Evolutionary conservation across 2,888 invertebrate species (phyloP), one percentile per base, ranked within the genome.

Genomic region (Octonoba sinensis): DNA sequence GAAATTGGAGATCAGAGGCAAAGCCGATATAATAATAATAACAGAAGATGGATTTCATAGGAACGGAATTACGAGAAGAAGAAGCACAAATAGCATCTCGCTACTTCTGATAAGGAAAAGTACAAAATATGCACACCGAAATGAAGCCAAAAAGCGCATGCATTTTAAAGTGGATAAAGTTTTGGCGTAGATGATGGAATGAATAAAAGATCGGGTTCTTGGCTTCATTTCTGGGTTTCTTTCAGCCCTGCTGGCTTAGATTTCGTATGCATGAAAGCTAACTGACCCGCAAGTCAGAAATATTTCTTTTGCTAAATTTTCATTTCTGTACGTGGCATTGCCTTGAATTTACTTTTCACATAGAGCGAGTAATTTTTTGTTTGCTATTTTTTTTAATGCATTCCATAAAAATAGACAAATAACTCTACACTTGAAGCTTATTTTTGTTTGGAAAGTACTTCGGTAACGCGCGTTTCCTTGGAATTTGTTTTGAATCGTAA

Each of bases 211-310:
- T 82, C 71, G 62, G 44, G 18, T 18, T 13, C 44, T 64, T 57
- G 64, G 78, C 66, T 72, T 79, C 72, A 72, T 73, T 81, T 67
- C 81, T 22, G 67, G 44, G 51, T 46, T 24, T 20, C 72, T 47
- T 66, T 18, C 18, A 13, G 11, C 65, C 46, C 49, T 22, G 22
- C 18, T 60, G 57, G 46, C 73, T 60, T 64, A 20, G 22, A 82
- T 82, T 82, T 82, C 71, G 76, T 82, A 82, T 82, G 82, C 76
- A 82, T 82, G 82, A 82, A 82, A 75, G 44, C 76, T 76, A 82
- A 82, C 81, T 82, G 81, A 82, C 81, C 81, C 56, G 75, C 70
- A 70, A 57, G 36, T 75, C 22, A 56, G 73, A 73, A 54, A 69
- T 73, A 73, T 81, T 66, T 72, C 67, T 62, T 57, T 71, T 73